These are phyloP conservation scores for Lamellibrachia luymesi DNA, from an alignment of 1,140 invertebrate species.

Conservation along the genomic window DNA sequence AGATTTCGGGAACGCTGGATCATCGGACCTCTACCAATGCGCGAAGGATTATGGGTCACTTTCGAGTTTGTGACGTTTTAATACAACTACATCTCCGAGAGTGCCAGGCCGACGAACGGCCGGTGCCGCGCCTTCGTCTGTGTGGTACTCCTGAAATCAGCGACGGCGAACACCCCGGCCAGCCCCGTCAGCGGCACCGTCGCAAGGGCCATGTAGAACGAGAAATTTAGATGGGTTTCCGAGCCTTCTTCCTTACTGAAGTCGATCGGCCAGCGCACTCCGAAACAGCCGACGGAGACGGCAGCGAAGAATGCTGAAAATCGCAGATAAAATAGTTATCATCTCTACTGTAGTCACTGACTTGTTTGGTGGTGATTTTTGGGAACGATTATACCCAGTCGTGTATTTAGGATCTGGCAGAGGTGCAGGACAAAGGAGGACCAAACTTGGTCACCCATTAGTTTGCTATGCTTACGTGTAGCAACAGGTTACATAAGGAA, in stretches of 20 bases:
- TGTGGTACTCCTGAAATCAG: constrained; percentile 13
- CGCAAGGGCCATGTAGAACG: constrained; percentile 20
- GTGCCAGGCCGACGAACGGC: not conserved
- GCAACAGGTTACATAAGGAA: no score
- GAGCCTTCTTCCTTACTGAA: not conserved
- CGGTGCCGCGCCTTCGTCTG: not conserved
- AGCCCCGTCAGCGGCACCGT: constrained; percentile 18
- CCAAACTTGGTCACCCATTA: no score
- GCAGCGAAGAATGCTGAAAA: constrained; percentile 10
- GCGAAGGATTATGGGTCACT: not conserved
- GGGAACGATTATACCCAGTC: not conserved
- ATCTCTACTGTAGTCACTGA: not conserved
- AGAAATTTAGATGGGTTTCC: constrained; percentile 15
- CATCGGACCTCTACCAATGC: not conserved
- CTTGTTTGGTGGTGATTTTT: not conserved
- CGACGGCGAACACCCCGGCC: constrained; percentile 6
- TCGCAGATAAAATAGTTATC: not conserved
- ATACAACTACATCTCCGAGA: not conserved
- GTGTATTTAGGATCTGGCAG: no score
- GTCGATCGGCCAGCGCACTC: constrained; percentile 17
- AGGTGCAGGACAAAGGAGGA: no score
- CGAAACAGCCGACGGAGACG: constrained; percentile 16
- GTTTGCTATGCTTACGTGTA: no score
- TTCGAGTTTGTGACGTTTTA: not conserved
- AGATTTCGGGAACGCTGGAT: not conserved